Evolutionary conservation across 2,113 vertebrate genomes (phyloP).

Genomic region (Chionodraco myersi): DNA sequence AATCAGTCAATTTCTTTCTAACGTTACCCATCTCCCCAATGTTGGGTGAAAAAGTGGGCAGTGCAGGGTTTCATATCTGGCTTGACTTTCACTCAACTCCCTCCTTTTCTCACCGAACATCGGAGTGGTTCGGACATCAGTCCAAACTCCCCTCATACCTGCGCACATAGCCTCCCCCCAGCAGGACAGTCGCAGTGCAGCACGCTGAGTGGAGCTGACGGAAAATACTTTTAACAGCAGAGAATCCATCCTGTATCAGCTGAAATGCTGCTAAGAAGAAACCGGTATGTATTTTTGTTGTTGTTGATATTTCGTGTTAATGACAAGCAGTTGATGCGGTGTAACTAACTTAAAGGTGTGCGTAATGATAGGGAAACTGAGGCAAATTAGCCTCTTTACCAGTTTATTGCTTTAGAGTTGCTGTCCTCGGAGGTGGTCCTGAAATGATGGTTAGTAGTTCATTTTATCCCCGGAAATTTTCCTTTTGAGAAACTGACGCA

Average conservation of each 20-base stretch:
- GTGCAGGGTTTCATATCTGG: slow-evolving; percentile 69
- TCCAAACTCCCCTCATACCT: slow-evolving; percentile 56
- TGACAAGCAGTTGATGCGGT: slow-evolving; percentile 8
- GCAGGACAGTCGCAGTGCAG: slow-evolving; percentile 77
- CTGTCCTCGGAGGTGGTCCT: slow-evolving; percentile 28
- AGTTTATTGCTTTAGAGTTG: slow-evolving; percentile 17
- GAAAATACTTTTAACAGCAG: slow-evolving; percentile 40
- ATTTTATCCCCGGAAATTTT: neutral
- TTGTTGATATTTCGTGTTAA: neutral
- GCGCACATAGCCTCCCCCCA: slow-evolving; percentile 46
- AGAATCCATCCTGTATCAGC: slow-evolving; percentile 42
- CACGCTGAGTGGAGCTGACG: slow-evolving; percentile 57
- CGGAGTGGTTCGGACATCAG: slow-evolving; percentile 44
- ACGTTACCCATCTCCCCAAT: slow-evolving; percentile 42
- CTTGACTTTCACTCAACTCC: slow-evolving; percentile 59
- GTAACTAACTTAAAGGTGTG: slow-evolving; percentile 17
- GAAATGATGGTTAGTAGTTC: neutral
- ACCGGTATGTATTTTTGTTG: slow-evolving; percentile 60
- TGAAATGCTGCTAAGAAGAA: slow-evolving; percentile 64
- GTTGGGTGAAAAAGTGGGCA: slow-evolving; percentile 73
- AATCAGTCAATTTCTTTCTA: too few relatives aligned
- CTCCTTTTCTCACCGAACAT: slow-evolving; percentile 51
- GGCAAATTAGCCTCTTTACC: slow-evolving; percentile 14
- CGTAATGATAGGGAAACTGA: slow-evolving; percentile 23
- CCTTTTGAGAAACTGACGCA: slow-evolving; percentile 11